Conservation (phyloP, 1,140 invertebrate species). For the Hyles euphorbiae region DNA sequence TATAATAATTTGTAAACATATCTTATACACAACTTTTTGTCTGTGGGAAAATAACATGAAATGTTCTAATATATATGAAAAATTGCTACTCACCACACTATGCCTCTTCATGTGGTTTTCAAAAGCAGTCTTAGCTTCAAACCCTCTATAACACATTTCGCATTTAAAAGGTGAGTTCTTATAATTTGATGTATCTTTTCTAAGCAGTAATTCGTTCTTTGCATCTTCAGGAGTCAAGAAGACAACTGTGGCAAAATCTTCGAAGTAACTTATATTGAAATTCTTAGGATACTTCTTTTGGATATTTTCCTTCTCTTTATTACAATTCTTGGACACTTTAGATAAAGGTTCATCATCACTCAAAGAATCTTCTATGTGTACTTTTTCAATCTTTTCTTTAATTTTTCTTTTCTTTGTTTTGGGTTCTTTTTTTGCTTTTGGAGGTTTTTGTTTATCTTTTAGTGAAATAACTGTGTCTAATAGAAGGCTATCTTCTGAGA, state of each 20-base stretch:
- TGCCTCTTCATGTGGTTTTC: conserved; percentile 23
- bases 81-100: conserved; percentile 11
- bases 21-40: too few relatives aligned
- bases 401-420: conserved; percentile 12
- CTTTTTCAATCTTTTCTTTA: background rate
- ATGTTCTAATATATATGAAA: background rate
- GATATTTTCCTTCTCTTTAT: background rate
- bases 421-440: conserved; percentile 7
- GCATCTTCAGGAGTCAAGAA: conserved; percentile 20
- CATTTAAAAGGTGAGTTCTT: conserved; percentile 19
- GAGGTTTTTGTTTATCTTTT: conserved; percentile 4
- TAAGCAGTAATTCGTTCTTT: conserved; percentile 14
- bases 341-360: conserved; percentile 18
- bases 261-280: conserved; percentile 10
- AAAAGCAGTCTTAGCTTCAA: conserved; percentile 16
- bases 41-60: too few relatives aligned
- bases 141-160: conserved; percentile 20
- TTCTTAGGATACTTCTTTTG: conserved; percentile 8
- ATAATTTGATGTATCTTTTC: conserved; percentile 23
- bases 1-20: too few relatives aligned
- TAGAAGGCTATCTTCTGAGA: background rate
- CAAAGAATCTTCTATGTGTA: conserved; percentile 5
- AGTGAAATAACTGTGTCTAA: background rate
- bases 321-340: conserved; percentile 7
- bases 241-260: conserved; percentile 15